Percentiles rank a stretch among this genome's conserved stretches.
phyloP scores from a whole-genome alignment of 1,140 invertebrate species.

The Drosophila willistoni region DNA sequence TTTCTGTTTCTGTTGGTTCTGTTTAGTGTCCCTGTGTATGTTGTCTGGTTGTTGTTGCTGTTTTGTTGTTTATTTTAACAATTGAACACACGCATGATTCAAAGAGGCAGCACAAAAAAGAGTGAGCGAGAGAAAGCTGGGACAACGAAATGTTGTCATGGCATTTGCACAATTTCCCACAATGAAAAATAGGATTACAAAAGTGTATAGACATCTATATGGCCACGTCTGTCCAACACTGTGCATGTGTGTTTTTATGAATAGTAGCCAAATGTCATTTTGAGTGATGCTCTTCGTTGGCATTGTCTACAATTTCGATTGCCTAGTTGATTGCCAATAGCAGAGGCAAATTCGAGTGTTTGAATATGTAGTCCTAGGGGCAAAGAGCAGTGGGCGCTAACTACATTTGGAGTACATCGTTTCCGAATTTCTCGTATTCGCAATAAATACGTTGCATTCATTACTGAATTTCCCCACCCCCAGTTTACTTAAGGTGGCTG shows the following conservation, averaged over 20 bases:
- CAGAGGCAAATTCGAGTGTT: background rate
- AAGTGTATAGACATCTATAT: constrained; percentile 25
- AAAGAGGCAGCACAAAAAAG: constrained; percentile 8
- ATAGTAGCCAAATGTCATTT: constrained; percentile 21
- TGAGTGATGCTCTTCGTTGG: constrained; percentile 20
- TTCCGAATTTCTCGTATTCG: constrained; percentile 2
- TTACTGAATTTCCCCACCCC: too few species aligned
- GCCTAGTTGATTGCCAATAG: constrained; percentile 3
- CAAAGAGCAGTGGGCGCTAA: too few species aligned
- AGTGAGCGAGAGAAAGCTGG: constrained; percentile 8
- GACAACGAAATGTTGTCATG: constrained; percentile 71
- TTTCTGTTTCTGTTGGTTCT: constrained; percentile 7
- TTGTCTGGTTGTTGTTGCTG: constrained; percentile 31
- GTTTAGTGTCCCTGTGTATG: constrained; percentile 18
- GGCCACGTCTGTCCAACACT: constrained; percentile 16
- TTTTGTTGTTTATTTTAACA: constrained; percentile 74
- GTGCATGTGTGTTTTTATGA: constrained; percentile 16
- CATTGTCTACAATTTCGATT: background rate
- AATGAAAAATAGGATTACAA: constrained; percentile 80
- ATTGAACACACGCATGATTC: constrained; percentile 68
- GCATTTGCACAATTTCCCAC: constrained; percentile 79
- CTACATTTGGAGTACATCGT: constrained; percentile 3
- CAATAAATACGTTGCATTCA: background rate
- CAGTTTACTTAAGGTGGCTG: background rate
- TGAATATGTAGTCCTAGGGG: background rate